Percentiles rank a stretch among this genome's conserved stretches.
phyloP scores from a whole-genome alignment of 2,797 vertebrate species.

The Glossophaga mutica region DNA sequence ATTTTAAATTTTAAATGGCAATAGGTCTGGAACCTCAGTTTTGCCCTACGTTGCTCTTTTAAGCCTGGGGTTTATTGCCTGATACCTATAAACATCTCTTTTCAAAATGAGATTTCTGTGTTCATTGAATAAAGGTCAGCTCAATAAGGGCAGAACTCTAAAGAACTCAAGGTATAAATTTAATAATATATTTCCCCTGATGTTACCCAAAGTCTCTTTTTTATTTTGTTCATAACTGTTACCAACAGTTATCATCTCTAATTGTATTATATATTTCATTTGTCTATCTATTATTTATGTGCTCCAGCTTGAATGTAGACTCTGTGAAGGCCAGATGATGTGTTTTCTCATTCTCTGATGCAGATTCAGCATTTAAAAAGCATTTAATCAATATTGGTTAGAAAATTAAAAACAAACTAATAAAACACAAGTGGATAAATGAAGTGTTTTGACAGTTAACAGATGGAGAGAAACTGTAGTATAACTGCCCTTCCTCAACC shows the following conservation, averaged over 20 bases:
- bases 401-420: constrained; percentile 1
- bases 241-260: not conserved
- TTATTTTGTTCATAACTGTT: not conserved
- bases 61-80: not conserved
- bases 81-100: constrained; percentile 14
- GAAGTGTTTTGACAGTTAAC: not conserved
- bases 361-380: not conserved
- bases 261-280: not conserved
- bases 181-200: not conserved
- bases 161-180: not conserved
- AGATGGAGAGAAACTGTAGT: not conserved
- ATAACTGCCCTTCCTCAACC: not conserved
- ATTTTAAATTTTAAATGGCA: constrained; percentile 19
- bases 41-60: not conserved
- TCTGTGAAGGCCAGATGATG: not conserved
- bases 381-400: not conserved
- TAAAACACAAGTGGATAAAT: not conserved
- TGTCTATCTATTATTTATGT: not conserved
- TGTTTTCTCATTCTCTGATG: not conserved
- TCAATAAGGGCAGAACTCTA: constrained; percentile 1
- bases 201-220: not conserved
- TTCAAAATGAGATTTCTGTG: constrained; percentile 26
- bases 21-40: constrained; percentile 42
- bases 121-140: constrained; percentile 25
- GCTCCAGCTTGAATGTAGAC: not conserved